Percentiles rank a stretch among this genome's conserved stretches.
Evolutionary conservation across 1,140 invertebrate species (phyloP).

Genomic region (Lepeophtheirus salmonis): DNA sequence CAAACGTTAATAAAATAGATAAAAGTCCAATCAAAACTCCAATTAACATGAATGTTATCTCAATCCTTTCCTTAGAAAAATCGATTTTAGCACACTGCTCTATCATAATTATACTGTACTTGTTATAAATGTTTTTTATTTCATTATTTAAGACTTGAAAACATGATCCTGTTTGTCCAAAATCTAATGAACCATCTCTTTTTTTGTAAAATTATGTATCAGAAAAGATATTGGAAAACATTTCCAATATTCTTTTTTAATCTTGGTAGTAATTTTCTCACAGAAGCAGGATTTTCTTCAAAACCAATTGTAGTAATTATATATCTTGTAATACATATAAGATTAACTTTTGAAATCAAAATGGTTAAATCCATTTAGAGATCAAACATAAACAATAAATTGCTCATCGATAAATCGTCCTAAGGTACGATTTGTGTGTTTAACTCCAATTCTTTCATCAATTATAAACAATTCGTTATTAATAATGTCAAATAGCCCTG

Average conservation of each 20-base stretch:
- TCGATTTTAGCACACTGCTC: constrained; percentile 19
- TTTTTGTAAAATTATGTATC: constrained; percentile 52
- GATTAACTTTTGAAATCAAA: constrained; percentile 19
- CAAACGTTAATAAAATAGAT: constrained; percentile 37
- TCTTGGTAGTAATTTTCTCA: constrained; percentile 35
- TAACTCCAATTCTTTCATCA: constrained; percentile 42
- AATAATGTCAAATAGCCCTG: constrained; percentile 25
- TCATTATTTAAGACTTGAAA: constrained; percentile 24
- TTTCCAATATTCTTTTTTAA: constrained; percentile 40
- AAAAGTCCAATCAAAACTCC: constrained; percentile 41
- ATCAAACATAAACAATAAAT: constrained; percentile 40
- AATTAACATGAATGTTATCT: constrained; percentile 43
- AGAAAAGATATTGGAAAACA: constrained; percentile 43
- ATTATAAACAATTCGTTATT: constrained; percentile 33
- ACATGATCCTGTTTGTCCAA: constrained; percentile 42
- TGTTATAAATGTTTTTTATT: constrained; percentile 33
- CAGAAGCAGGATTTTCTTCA: constrained; percentile 40
- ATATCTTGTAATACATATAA: constrained; percentile 49
- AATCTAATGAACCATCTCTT: constrained; percentile 46
- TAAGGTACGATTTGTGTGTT: constrained; percentile 45
- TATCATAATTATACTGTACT: constrained; percentile 39
- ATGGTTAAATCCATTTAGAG: constrained; percentile 36
- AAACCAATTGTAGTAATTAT: constrained; percentile 54
- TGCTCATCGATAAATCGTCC: constrained; percentile 47
- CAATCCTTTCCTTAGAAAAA: constrained; percentile 31